phyloP scores from a whole-genome alignment of 2,888 invertebrate genomes.

The Drosophila fungiperda region DNA sequence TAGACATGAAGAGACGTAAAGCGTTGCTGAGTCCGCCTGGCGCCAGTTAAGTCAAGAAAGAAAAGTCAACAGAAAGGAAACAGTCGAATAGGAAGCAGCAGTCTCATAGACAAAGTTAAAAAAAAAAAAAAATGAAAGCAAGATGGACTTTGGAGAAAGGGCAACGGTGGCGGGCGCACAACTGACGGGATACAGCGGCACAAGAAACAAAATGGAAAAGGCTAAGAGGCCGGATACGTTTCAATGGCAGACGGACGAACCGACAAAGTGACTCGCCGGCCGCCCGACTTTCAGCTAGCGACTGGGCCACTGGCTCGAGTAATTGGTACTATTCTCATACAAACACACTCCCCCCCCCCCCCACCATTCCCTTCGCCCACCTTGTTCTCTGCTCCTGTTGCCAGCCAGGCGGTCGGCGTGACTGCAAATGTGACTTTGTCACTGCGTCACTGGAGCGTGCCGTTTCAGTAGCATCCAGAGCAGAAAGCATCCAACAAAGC shows the following conservation, averaged over 20 bases:
- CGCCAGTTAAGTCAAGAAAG: conserved; percentile 52
- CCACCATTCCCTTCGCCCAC: not conserved
- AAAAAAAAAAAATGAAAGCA: conserved; percentile 14
- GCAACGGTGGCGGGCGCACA: conserved; percentile 19
- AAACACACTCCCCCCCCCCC: not conserved
- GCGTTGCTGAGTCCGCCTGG: conserved; percentile 28
- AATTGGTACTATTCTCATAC: conserved; percentile 55
- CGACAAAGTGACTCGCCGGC: not conserved
- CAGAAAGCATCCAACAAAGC: conserved; percentile 14
- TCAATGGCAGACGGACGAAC: conserved; percentile 58
- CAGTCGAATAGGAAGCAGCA: conserved; percentile 50
- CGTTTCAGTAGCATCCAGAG: conserved; percentile 18
- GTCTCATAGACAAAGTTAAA: conserved; percentile 58
- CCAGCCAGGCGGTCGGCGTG: conserved; percentile 38
- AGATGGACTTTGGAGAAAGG: conserved; percentile 16
- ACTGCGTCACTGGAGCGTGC: conserved; percentile 74
- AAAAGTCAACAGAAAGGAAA: conserved; percentile 70
- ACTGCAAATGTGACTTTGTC: conserved; percentile 75
- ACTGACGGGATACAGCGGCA: conserved; percentile 24
- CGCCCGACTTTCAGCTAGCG: conserved; percentile 21
- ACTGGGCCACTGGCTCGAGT: conserved; percentile 71
- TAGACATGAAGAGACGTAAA: conserved; percentile 8
- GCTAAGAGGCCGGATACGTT: conserved; percentile 64
- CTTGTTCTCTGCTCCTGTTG: conserved; percentile 1
- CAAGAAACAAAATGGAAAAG: conserved; percentile 34